Evolutionary conservation across 2,113 vertebrate species (phyloP).

Genomic region (Vidua macroura): DNA sequence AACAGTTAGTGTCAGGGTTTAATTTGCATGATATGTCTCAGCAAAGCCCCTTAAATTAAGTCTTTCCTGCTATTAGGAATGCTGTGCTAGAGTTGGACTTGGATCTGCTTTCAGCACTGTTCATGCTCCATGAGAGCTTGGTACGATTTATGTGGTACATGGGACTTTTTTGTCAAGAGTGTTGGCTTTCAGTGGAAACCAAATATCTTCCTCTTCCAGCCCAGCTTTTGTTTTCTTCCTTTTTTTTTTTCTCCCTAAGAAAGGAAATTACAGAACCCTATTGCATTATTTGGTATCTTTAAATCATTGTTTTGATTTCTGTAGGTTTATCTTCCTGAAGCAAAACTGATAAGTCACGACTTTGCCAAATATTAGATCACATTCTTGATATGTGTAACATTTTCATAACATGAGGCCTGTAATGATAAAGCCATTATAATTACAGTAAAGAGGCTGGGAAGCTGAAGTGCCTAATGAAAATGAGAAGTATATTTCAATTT

Average conservation of each 20-base stretch:
- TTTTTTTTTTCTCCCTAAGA: neutral
- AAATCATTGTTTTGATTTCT: conserved; percentile 48
- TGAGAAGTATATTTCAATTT: neutral
- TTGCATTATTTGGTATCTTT: conserved; percentile 23
- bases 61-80: neutral
- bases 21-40: neutral
- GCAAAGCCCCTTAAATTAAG: neutral
- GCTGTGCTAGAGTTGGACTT: neutral
- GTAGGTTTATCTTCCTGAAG: conserved; percentile 33
- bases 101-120: neutral
- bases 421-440: neutral
- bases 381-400: neutral
- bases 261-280: conserved; percentile 40
- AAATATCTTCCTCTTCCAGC: conserved; percentile 13
- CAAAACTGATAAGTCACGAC: neutral
- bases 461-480: neutral
- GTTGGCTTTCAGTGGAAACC: neutral
- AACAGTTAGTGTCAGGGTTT: neutral
- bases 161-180: neutral
- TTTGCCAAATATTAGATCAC: conserved; percentile 23
- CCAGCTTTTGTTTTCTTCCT: conserved; percentile 16
- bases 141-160: neutral
- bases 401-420: neutral
- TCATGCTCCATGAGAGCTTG: neutral
- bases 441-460: neutral